These are phyloP conservation scores for Gonioctena quinquepunctata DNA, from an alignment of 1,140 invertebrate species.

Conservation along the genomic window DNA sequence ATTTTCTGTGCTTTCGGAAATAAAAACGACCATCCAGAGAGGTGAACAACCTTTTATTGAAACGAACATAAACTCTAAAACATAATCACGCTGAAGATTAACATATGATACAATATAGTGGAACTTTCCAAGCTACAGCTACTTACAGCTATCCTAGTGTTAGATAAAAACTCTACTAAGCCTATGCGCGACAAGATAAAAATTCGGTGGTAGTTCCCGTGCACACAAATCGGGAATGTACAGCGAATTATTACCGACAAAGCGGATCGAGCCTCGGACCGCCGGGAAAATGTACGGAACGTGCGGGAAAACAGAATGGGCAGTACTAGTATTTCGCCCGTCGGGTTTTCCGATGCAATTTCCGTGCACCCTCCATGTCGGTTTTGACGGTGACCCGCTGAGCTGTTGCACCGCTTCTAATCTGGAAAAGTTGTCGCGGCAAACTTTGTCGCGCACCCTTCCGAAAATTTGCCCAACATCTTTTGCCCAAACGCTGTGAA, in stretches of 20 bases:
- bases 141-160: conserved; percentile 36
- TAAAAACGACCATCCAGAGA: conserved; percentile 36
- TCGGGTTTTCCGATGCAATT: conserved; percentile 12
- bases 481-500: conserved; percentile 19
- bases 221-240: conserved; percentile 36
- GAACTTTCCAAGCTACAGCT: conserved; percentile 45
- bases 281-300: conserved; percentile 1
- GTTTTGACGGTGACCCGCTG: background rate
- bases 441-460: conserved; percentile 17
- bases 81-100: conserved; percentile 49
- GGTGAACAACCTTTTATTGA: conserved; percentile 52
- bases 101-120: conserved; percentile 44
- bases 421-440: conserved; percentile 20
- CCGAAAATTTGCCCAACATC: background rate
- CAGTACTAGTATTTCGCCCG: conserved; percentile 14
- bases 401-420: background rate
- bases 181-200: conserved; percentile 19
- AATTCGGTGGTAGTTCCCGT: conserved; percentile 39
- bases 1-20: no score
- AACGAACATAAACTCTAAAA: conserved; percentile 47
- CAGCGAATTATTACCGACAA: conserved; percentile 33
- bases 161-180: conserved; percentile 25
- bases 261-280: conserved; percentile 12
- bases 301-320: conserved; percentile 1
- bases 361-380: background rate